Conservation (phyloP, 53 echinoderm and acorn worm species). For the Apostichopus leukothele region DNA sequence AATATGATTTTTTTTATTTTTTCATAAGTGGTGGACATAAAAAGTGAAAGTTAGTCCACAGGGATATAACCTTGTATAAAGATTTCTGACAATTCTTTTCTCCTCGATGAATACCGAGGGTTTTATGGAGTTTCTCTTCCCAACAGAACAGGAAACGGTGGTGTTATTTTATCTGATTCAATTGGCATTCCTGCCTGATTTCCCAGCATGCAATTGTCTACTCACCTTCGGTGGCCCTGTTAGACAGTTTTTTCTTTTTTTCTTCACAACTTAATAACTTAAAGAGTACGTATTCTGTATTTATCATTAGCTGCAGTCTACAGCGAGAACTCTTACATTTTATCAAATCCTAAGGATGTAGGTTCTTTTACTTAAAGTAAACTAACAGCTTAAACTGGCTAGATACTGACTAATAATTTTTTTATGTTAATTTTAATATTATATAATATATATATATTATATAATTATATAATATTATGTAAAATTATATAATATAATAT, state of each 20-base stretch:
- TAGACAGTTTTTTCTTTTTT: neutral
- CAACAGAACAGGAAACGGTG: neutral
- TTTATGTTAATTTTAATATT: too few relatives aligned
- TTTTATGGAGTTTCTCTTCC: neutral
- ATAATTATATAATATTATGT: too few relatives aligned
- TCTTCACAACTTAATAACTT: too few relatives aligned
- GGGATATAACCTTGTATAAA: neutral
- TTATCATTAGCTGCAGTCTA: too few relatives aligned
- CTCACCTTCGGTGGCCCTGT: slow-evolving; percentile 21
- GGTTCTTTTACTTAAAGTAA: too few relatives aligned
- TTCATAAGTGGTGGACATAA: slow-evolving; percentile 10
- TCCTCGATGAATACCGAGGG: neutral
- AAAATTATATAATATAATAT: too few relatives aligned
- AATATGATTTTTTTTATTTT: neutral
- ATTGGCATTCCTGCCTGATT: slow-evolving; percentile 11
- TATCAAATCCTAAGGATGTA: too few relatives aligned
- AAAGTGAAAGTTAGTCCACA: slow-evolving; percentile 6
- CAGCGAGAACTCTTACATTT: too few relatives aligned
- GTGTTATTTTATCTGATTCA: slow-evolving; percentile 4
- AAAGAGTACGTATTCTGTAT: too few relatives aligned
- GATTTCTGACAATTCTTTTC: neutral
- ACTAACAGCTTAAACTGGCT: too few relatives aligned
- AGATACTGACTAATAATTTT: too few relatives aligned
- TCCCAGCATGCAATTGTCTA: slow-evolving; percentile 24
- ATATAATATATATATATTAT: too few relatives aligned